A percentile compares a stretch with the other conserved stretches of the same genome.
Conservation (phyloP, 2,113 vertebrate genomes). For the Trinectes maculatus region DNA sequence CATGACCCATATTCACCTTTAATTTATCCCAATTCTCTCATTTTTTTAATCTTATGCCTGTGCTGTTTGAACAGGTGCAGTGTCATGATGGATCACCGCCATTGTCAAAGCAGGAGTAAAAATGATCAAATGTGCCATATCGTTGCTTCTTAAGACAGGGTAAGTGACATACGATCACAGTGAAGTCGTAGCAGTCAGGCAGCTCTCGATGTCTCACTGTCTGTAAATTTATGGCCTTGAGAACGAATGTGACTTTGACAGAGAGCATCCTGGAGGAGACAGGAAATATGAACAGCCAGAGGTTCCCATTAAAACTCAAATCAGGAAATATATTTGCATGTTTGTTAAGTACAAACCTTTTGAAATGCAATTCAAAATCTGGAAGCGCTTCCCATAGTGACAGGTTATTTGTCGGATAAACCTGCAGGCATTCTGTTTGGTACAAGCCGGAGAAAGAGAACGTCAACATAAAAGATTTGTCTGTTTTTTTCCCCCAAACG, state of each 20-base stretch:
- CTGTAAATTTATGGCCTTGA: conserved; percentile 96
- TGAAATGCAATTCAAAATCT: conserved; percentile 89
- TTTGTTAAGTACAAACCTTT: conserved; percentile 80
- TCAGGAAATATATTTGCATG: neutral
- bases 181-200: conserved; percentile 95
- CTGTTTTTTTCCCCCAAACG: neutral
- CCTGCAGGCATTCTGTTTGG: conserved; percentile 85
- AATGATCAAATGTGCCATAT: conserved; percentile 14
- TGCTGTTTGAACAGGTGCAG: neutral
- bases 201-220: conserved; percentile 91
- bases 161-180: conserved; percentile 82
- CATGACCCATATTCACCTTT: neutral
- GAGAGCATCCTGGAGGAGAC: conserved; percentile 85
- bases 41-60: neutral
- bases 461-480: neutral
- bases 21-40: neutral
- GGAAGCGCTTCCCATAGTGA: conserved; percentile 61
- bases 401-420: conserved; percentile 76
- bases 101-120: neutral
- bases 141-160: conserved; percentile 11
- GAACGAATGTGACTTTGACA: conserved; percentile 86
- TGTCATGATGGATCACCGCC: neutral
- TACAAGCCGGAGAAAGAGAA: neutral
- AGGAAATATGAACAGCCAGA: neutral
- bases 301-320: neutral